These are phyloP conservation scores for Parazoanthus darwini DNA, from an alignment of 92 coral and sea anemone species.

Conservation along the genomic window DNA sequence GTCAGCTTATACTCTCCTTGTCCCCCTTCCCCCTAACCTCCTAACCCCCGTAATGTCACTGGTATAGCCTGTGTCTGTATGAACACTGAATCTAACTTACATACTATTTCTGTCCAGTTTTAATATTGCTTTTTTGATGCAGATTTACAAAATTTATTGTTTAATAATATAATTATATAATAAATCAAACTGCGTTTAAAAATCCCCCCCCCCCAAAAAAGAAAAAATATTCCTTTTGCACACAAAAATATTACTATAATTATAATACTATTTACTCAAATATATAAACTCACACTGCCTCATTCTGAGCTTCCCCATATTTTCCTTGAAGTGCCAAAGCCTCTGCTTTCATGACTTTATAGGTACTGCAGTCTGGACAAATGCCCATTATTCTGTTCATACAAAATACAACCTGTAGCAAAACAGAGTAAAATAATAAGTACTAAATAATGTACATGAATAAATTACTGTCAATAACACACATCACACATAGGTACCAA, in stretches of 20 bases:
- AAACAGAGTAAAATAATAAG: neutral
- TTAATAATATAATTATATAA: neutral
- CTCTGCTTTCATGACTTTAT: slow-evolving; percentile 94
- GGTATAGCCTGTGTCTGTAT: no score
- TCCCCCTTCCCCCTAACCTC: no score
- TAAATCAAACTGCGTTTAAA: no score
- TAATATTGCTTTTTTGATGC: neutral
- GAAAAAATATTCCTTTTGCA: no score
- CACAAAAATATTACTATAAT: neutral
- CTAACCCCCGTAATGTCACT: no score
- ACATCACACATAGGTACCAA: no score
- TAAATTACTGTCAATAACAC: no score
- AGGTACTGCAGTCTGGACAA: slow-evolving; percentile 75
- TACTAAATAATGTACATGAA: neutral
- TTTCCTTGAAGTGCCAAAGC: slow-evolving; percentile 87
- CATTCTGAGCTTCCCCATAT: slow-evolving; percentile 87
- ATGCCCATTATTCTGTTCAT: slow-evolving; percentile 76
- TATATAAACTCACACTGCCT: slow-evolving; percentile 80
- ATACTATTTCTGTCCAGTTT: no score
- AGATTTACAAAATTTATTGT: no score
- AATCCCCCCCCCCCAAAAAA: no score
- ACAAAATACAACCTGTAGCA: slow-evolving; percentile 80
- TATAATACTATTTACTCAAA: neutral
- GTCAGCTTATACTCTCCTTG: no score
- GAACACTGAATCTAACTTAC: no score